Evolutionary conservation across 2,888 invertebrate species (phyloP), one percentile per base, ranked within the genome.

Genomic region (Nemapogon koenigi): DNA sequence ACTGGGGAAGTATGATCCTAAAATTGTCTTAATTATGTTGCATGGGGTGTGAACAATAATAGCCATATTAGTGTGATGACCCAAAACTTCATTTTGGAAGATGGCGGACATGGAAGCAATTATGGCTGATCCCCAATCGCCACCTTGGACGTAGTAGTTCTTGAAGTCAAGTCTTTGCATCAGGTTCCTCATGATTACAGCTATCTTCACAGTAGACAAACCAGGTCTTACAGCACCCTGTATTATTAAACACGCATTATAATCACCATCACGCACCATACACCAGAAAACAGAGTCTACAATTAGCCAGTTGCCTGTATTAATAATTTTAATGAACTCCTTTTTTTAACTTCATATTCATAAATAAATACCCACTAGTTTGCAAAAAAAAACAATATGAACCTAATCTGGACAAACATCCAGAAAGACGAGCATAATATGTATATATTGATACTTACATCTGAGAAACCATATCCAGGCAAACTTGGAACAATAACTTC

Each of bases 121-220:
- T 26, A 87, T 80, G 0, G 76, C 13, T 1, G 81, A 57, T 3
- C 89, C 89, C 86, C 87, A 87, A 54, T 89, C 88, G 1, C 86
- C 86, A 1, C 87, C 87, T 66, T 91, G 90, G 1, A 84, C 62
- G 60, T 86, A 88, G 60, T 78, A 92, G 53, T 83, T 73, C 35
- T 83, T 58, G 55, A 81, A 81, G 0, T 87, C 87, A 1, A 92
- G 66, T n/a, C 87, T 64, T 25, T 79, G 59, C 90, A 91, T 90
- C 35, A 92, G 67, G 51, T 85, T 86, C 37, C 80, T 81, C 51
- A 89, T 75, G 32, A 87, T 59, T 0, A 82, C 70, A 0, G 76
- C 82, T 1, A 83, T 65, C 49, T 85, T 72, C 0, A 66, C 56
- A 0, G 69, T 46, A 0, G 81, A 80, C 1, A 83, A 55, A 4